phyloP scores from a whole-genome alignment of 2,888 invertebrate species.

The Cerastis leucographa region DNA sequence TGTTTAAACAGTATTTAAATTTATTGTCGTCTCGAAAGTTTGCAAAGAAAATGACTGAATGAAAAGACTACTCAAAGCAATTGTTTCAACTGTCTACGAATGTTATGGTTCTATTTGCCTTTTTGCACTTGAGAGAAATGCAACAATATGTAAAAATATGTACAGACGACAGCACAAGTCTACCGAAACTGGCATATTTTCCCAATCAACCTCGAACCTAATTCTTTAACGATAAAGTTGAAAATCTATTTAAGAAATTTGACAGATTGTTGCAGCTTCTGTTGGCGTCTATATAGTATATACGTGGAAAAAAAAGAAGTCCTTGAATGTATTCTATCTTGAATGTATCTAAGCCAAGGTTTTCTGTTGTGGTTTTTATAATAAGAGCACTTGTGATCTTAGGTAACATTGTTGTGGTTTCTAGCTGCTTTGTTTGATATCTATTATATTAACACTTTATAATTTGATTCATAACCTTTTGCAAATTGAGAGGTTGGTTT shows the following conservation, averaged over 20 bases:
- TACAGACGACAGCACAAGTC: too few species aligned
- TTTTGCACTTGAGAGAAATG: not conserved
- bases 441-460: not conserved
- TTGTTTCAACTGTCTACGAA: slow-evolving; percentile 4
- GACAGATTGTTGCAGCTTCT: too few species aligned
- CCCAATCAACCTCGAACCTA: too few species aligned
- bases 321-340: slow-evolving; percentile 18
- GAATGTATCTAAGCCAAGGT: slow-evolving; percentile 51
- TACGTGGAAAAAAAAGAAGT: not conserved
- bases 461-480: too few species aligned
- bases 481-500: too few species aligned
- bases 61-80: not conserved
- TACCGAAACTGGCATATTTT: too few species aligned
- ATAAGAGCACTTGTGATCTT: slow-evolving; percentile 34
- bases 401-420: slow-evolving; percentile 28
- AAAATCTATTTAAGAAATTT: too few species aligned
- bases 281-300: not conserved
- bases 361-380: slow-evolving; percentile 29
- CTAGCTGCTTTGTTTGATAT: not conserved
- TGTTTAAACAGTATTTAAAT: slow-evolving; percentile 11
- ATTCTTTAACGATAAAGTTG: too few species aligned
- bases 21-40: slow-evolving; percentile 5
- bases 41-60: not conserved
- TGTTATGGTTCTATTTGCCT: not conserved
- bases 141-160: not conserved